Evolutionary conservation across 2,888 invertebrate species (phyloP).

Genomic region (Tupiocoris notatus): DNA sequence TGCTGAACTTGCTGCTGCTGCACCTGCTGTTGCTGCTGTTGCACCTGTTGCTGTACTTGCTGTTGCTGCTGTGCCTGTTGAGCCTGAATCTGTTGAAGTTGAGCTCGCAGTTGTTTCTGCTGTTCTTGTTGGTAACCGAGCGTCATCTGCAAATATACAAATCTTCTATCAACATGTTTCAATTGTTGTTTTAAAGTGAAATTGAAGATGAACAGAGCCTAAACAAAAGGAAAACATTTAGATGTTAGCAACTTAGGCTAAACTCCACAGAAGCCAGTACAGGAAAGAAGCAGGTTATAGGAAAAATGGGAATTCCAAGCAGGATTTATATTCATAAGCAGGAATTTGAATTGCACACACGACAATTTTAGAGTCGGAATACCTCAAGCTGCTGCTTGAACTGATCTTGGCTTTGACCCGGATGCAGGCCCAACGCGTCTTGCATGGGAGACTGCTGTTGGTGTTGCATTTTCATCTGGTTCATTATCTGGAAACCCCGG

Average conservation of each 20-base stretch:
- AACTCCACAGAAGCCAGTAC: too few relatives aligned
- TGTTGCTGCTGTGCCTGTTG: constrained; percentile 51
- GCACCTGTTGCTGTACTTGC: constrained; percentile 52
- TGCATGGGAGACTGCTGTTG: constrained; percentile 57
- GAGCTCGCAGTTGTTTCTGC: constrained; percentile 52
- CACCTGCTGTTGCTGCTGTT: constrained; percentile 52
- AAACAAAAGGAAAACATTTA: not conserved
- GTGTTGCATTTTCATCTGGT: constrained; percentile 58
- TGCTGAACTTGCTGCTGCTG: constrained; percentile 48
- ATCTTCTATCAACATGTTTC: too few relatives aligned
- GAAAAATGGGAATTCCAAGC: too few relatives aligned
- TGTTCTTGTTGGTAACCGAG: constrained; percentile 53
- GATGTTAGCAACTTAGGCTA: too few relatives aligned
- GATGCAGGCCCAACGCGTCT: constrained; percentile 62
- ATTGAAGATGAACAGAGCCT: too few relatives aligned
- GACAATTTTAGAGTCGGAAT: not conserved
- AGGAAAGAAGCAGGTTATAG: too few relatives aligned
- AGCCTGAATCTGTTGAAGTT: constrained; percentile 50
- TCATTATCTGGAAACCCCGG: constrained; percentile 57
- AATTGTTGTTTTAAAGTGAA: too few relatives aligned
- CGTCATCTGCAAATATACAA: constrained; percentile 29
- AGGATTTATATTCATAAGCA: too few relatives aligned
- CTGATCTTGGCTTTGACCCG: constrained; percentile 77
- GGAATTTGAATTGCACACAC: too few relatives aligned
- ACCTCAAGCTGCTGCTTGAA: constrained; percentile 72